Evolutionary conservation across 37 sponge, comb jelly and placozoan species (phyloP), one percentile per base, ranked within the genome.

Genomic region (Bolinopsis microptera): DNA sequence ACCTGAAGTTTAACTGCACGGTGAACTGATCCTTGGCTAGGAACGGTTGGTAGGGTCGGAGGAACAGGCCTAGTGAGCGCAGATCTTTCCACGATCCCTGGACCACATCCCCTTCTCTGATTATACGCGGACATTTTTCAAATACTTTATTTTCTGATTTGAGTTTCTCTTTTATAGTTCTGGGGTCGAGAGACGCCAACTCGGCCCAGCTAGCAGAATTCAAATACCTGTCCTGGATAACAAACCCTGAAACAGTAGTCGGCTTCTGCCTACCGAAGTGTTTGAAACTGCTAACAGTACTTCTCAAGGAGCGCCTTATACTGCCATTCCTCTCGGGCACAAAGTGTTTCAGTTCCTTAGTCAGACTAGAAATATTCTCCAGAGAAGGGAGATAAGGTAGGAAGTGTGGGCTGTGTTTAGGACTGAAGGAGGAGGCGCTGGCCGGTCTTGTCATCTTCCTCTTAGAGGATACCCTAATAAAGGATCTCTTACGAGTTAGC

Each of bases 21-120:
- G 61, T 41, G 36, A 41, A 86, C 61, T 86, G 90, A 23, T 38
- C 30, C 1, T 40, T 30, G 40, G n/a, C 41, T 2, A 86, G 3
- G 61, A 27, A 86, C 27, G 90, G 90, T 27, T 40, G 90, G 61
- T 86, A 86, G 61, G 90, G 90, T 9, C 90, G 90, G 25, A 86
- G 90, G 61, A 86, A 86, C 16, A 86, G 90, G 0, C 90, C 90
- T 26, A 86, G 61, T n/a, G 90, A 86, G 0, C 61, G 61, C 2
- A 40, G 23, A 23, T 86, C 90, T 1, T 8, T n/a, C 9, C 23
- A 86, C 3, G 90, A 36, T 1, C 90, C 90, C 27, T 21, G 24
- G n/a, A 86, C 24, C 28, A 39, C 1, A 27, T 86, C 41, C 16
- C 3, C 3, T 23, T 18, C 36, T n/a, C 30, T 38, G 41, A 86